Conservation (phyloP, 2,888 invertebrate species). For the Melinaea menophilus region DNA sequence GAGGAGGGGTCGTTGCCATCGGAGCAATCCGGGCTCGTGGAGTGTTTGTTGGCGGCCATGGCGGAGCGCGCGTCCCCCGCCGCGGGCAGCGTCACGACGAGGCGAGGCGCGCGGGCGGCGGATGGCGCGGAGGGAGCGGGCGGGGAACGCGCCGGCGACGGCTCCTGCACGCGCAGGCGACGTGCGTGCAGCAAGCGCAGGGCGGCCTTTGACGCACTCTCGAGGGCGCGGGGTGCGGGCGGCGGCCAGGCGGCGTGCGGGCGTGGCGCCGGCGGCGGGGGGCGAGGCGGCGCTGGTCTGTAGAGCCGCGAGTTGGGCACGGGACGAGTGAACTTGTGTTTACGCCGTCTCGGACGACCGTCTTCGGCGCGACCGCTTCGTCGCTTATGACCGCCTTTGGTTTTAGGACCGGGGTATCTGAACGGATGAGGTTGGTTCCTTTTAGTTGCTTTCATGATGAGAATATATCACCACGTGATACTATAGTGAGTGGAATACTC, state of each 20-base stretch:
- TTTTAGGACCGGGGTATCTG: constrained; percentile 48
- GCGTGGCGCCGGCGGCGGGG: constrained; percentile 40
- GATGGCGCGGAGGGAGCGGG: constrained; percentile 6
- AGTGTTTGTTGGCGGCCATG: constrained; percentile 49
- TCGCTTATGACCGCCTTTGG: constrained; percentile 18
- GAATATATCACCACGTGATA: neutral
- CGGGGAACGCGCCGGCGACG: constrained; percentile 9
- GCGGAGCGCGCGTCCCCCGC: constrained; percentile 8
- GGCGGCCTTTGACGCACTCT: constrained; percentile 41
- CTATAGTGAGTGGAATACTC: constrained; percentile 32
- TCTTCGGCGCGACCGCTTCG: constrained; percentile 26
- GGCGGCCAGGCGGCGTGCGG: constrained; percentile 41
- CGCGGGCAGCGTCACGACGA: constrained; percentile 3
- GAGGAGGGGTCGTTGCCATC: constrained; percentile 86
- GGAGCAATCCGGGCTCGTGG: constrained; percentile 80
- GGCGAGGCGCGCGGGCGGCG: constrained; percentile 8
- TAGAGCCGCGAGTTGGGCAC: constrained; percentile 63
- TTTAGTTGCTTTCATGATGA: neutral
- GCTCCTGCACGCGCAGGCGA: constrained; percentile 12
- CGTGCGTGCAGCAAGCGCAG: constrained; percentile 32
- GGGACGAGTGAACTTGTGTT: constrained; percentile 41
- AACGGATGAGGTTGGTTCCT: neutral
- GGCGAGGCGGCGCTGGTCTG: constrained; percentile 47
- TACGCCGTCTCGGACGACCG: constrained; percentile 22
- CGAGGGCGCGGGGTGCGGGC: constrained; percentile 36